phyloP scores from a whole-genome alignment of 2,113 vertebrate genomes.

The Corythornis cristatus region DNA sequence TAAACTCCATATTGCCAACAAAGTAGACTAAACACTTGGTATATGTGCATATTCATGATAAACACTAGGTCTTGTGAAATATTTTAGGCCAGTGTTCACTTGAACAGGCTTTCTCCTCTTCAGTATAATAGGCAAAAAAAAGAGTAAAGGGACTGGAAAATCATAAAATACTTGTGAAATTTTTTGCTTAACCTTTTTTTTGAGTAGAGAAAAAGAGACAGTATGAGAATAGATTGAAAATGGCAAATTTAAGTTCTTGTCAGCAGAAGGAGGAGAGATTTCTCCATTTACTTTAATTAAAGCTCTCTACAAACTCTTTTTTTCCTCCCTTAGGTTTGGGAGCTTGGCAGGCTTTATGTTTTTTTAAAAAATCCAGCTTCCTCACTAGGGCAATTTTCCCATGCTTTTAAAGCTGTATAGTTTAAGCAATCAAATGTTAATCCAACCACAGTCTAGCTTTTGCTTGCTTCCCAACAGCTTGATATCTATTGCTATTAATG shows the following conservation, averaged over 20 bases:
- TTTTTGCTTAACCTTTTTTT: not conserved
- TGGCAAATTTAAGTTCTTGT: not conserved
- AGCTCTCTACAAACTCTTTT: constrained; percentile 17
- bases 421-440: constrained; percentile 69
- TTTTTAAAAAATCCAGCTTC: constrained; percentile 40
- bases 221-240: not conserved
- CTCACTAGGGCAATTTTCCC: constrained; percentile 48
- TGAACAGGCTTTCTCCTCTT: not conserved
- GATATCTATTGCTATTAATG: constrained; percentile 46
- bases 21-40: constrained; percentile 11
- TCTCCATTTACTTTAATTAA: constrained; percentile 37
- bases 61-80: not conserved
- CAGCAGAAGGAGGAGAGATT: constrained; percentile 14
- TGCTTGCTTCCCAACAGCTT: constrained; percentile 69
- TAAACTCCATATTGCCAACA: not conserved
- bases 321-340: constrained; percentile 9
- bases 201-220: not conserved
- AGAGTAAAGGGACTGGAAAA: not conserved
- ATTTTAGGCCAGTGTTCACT: not conserved
- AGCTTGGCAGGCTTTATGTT: constrained; percentile 41
- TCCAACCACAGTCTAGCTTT: constrained; percentile 66
- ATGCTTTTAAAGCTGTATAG: constrained; percentile 38
- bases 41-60: not conserved
- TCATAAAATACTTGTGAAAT: not conserved
- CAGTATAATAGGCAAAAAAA: not conserved